Evolutionary conservation across 2,888 invertebrate species (phyloP).

Genomic region (Microdon myrmicae): DNA sequence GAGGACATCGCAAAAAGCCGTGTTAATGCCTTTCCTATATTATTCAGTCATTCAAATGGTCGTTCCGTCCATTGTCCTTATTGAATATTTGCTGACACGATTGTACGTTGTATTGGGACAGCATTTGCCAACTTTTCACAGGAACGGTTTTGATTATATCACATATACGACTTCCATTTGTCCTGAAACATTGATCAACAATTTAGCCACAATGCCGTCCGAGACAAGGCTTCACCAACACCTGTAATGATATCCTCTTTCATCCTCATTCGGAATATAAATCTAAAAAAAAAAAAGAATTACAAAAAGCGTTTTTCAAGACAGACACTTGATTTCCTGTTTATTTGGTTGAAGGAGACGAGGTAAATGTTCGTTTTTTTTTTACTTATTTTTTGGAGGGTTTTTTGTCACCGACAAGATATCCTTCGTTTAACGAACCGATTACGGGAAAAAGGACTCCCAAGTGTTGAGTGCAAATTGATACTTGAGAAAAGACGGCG

Average conservation of each 20-base stretch:
- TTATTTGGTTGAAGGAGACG: constrained; percentile 31
- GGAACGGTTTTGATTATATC: constrained; percentile 43
- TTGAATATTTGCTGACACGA: constrained; percentile 50
- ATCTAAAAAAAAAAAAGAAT: constrained; percentile 29
- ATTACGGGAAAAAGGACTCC: constrained; percentile 6
- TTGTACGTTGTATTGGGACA: constrained; percentile 8
- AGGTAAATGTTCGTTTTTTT: constrained; percentile 14
- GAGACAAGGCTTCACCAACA: too few species aligned
- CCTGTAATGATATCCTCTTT: too few species aligned
- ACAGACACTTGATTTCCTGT: constrained; percentile 33
- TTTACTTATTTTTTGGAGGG: background rate
- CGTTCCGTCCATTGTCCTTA: constrained; percentile 48
- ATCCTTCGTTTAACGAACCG: background rate
- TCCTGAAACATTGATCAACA: constrained; percentile 46
- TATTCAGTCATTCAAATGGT: constrained; percentile 46
- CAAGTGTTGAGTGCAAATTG: constrained; percentile 31
- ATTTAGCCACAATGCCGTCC: constrained; percentile 20
- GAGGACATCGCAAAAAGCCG: constrained; percentile 17
- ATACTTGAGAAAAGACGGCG: constrained; percentile 14
- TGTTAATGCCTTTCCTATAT: constrained; percentile 40
- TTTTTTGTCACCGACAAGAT: constrained; percentile 4
- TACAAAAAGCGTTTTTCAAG: too few species aligned
- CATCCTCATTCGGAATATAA: constrained; percentile 13
- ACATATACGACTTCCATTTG: constrained; percentile 47
- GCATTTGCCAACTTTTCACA: constrained; percentile 19